Evolutionary conservation across 2,888 invertebrate genomes (phyloP), one percentile per base, ranked within the genome.

Genomic region (Himalopsyche tibetana): DNA sequence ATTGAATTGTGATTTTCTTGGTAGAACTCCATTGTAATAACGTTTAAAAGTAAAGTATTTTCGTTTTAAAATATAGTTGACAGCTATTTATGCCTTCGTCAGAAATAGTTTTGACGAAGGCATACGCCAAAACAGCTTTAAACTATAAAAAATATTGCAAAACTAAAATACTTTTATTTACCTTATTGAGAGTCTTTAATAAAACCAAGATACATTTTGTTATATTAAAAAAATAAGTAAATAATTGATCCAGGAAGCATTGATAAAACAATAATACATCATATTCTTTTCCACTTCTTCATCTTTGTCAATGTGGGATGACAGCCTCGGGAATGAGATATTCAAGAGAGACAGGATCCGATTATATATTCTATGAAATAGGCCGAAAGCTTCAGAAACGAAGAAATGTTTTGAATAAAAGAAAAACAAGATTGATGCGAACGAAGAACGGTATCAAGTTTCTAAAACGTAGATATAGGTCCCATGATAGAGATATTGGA

Each of bases 351-450:
- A 84, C 86, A 83, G 80, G 40, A 86, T 86, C 86, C 86, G 86
- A 86, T 86, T 83, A 86, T 81, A 86, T 86, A 83, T 86, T 86
- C 81, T 81, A 83, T 86, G 51, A 80, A 80, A 80, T 80, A 80
- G 45, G 45, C 51, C 80, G 42, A 80, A 80, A 80, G 80, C 80
- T 51, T 51, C 80, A 80, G 80, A 84, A 84, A 84, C 74, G 74
- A 74, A 82, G 85, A 82, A 84, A 84, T 82, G 38, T 45, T 28
- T 11, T 40, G 84, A 83, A 80, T 83, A 84, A 87, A 85, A 87
- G 85, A 85, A 85, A 82, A 87, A 87, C 85, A 87, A 85, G 87
- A 87, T 87, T 87, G 87, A 87, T 87, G 87, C 74, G 56, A n/a
- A 82, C 80, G 82, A 63, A 19, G 84, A 56, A 56, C 38, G 38